A percentile compares a stretch with the other conserved stretches of the same genome.
These are phyloP conservation scores for Rutilus rutilus DNA, from an alignment of 2,113 vertebrate genomes.

Conservation along the genomic window DNA sequence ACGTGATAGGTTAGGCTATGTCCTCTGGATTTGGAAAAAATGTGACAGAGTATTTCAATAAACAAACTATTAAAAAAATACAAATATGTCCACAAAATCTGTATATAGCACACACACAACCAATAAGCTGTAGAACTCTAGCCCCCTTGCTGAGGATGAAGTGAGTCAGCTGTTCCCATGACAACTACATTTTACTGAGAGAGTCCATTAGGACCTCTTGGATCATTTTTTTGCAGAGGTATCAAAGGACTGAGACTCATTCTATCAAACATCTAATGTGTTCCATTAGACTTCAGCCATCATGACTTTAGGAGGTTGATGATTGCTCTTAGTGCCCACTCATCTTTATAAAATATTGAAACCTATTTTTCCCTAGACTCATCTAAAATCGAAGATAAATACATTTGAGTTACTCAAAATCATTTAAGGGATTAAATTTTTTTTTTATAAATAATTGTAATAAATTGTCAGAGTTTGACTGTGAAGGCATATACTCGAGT, in stretches of 20 bases:
- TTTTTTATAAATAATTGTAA: neutral
- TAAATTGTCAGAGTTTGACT: neutral
- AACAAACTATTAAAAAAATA: neutral
- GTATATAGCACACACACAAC: neutral
- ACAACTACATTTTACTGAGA: constrained; percentile 64
- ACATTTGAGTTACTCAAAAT: neutral
- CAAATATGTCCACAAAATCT: neutral
- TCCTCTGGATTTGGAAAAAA: too few species aligned
- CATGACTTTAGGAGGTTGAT: constrained; percentile 9
- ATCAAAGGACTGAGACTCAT: constrained; percentile 28
- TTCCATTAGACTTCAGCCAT: constrained; percentile 37
- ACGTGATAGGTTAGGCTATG: too few species aligned
- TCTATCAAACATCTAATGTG: constrained; percentile 39
- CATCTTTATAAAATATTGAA: constrained; percentile 31
- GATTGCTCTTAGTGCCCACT: constrained; percentile 19
- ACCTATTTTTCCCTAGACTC: neutral
- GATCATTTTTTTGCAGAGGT: constrained; percentile 37
- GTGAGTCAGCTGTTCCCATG: constrained; percentile 64
- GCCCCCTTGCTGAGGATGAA: neutral
- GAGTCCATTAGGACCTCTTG: constrained; percentile 10
- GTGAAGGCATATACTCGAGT: neutral
- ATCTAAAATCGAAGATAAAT: constrained; percentile 4
- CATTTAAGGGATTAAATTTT: neutral
- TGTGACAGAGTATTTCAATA: neutral
- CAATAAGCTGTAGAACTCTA: neutral